These are phyloP conservation scores for Scotopteryx bipunctaria DNA, from an alignment of 2,888 invertebrate genomes.

Conservation along the genomic window DNA sequence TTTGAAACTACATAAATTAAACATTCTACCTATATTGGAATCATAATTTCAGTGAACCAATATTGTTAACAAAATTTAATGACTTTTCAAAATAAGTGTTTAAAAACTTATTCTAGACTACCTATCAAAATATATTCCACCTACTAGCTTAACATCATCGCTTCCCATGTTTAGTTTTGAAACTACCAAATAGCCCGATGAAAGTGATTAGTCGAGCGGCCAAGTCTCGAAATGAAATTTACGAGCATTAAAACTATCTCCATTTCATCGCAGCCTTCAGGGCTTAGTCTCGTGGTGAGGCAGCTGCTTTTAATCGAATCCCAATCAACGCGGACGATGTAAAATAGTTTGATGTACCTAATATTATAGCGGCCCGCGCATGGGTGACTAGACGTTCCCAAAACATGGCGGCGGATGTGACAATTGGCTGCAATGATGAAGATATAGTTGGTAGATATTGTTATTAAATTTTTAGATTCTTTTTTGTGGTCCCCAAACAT, in stretches of 20 bases:
- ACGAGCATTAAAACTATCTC: constrained; percentile 81
- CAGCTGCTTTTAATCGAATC: constrained; percentile 78
- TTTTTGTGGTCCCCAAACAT: too few relatives aligned
- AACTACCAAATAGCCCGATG: constrained; percentile 63
- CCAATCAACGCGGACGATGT: constrained; percentile 74
- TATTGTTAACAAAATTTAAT: not conserved
- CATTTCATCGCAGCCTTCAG: constrained; percentile 69
- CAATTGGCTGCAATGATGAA: too few relatives aligned
- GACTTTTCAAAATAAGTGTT: not conserved
- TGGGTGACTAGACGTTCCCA: not conserved
- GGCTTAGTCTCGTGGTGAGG: constrained; percentile 58
- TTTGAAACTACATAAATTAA: not conserved
- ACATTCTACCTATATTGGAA: too few relatives aligned
- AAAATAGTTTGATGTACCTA: constrained; percentile 73
- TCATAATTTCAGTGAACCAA: too few relatives aligned
- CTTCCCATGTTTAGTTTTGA: constrained; percentile 53
- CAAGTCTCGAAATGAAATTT: constrained; percentile 72
- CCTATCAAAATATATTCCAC: constrained; percentile 17
- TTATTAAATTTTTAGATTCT: too few relatives aligned
- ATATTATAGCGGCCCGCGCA: constrained; percentile 41
- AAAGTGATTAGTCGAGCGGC: constrained; percentile 71
- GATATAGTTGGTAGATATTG: not conserved
- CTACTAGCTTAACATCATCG: constrained; percentile 31
- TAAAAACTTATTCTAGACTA: constrained; percentile 6
- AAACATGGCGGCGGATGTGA: constrained; percentile 45